These are phyloP conservation scores for Diabrotica undecimpunctata DNA, from an alignment of 1,140 invertebrate species.

Conservation along the genomic window DNA sequence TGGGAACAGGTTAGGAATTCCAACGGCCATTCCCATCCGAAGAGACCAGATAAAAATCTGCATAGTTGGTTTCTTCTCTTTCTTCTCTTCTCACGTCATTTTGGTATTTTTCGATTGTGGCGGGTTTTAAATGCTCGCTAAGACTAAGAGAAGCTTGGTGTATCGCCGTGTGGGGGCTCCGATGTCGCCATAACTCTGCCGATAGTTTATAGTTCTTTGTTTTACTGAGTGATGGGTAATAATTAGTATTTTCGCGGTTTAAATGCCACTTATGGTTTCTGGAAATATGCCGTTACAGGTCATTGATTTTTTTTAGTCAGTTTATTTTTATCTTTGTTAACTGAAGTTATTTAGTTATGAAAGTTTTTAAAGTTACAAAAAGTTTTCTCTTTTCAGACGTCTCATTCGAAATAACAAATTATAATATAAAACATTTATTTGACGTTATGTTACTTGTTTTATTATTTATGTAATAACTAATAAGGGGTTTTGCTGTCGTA, in stretches of 20 bases:
- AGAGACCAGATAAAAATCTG: slow-evolving; percentile 10
- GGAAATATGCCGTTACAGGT: neutral
- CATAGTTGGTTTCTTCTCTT: slow-evolving; percentile 9
- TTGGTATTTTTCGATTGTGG: neutral
- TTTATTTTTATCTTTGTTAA: too few relatives aligned
- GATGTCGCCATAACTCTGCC: neutral
- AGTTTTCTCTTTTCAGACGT: too few relatives aligned
- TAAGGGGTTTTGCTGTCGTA: too few relatives aligned
- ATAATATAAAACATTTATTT: too few relatives aligned
- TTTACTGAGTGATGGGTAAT: neutral
- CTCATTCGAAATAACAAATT: too few relatives aligned
- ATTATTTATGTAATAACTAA: too few relatives aligned
- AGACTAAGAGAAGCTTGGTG: too few relatives aligned
- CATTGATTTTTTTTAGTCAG: too few relatives aligned
- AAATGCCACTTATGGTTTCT: neutral
- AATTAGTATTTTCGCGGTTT: neutral
- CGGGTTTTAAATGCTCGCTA: neutral
- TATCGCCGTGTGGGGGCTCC: neutral
- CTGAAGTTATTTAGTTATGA: too few relatives aligned
- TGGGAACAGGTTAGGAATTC: slow-evolving; percentile 15
- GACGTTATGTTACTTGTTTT: too few relatives aligned
- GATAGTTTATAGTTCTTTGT: neutral
- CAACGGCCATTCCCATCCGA: slow-evolving; percentile 14
- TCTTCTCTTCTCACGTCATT: slow-evolving; percentile 2
- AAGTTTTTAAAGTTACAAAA: too few relatives aligned